Base-by-base conservation (phyloP, 2,113 vertebrate genomes). In the Merops nubicus region DNA sequence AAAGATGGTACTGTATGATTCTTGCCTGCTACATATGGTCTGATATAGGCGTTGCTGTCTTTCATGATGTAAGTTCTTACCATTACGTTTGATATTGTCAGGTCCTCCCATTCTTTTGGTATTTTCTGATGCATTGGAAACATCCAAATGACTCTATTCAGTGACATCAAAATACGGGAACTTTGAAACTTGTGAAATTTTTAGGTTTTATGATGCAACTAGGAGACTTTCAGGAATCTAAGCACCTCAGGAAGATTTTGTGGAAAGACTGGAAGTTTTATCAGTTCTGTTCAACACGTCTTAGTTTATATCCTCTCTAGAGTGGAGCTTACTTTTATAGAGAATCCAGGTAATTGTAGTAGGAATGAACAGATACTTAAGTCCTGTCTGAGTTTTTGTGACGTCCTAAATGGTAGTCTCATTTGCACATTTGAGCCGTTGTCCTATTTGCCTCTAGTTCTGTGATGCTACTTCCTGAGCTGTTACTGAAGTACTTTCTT, bases 401-500 rank as follows among this genome's bases (percentile, higher is more conserved):
- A 57, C 12, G 22, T 56, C 10, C 33, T 33, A n/a, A n/a, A 33
- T 3, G 43, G 15, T 12, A 31, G 17, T 63, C 28, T 14, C 14
- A 13, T 57, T 76, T 82, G 8, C 16, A 9, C 31, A 53, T 54
- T 79, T 68, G 33, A 50, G 33, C n/a, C 5, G 4, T 45, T 40
- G 7, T 57, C 21, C 25, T 68, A 2, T 40, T 40, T 64, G 29
- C 15, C 21, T 34, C 12, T 69, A 51, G 69, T 68, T 34, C 48
- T 50, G 12, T 62, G 28, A 36, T 47, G 48, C 13, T 68, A 4
- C 10, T 80, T 80, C 42, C 13, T 34, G 29, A 57, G 29, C 25
- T 0, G 0, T 64, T 45, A 20, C 31, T 62, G 1, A 8, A 0
- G 2, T 78, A 31, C 47, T 63, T 38, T 62, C 7, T 78, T 38